Evolutionary conservation across 2,797 vertebrate genomes (phyloP).

Genomic region (Oryzias sinensis): DNA sequence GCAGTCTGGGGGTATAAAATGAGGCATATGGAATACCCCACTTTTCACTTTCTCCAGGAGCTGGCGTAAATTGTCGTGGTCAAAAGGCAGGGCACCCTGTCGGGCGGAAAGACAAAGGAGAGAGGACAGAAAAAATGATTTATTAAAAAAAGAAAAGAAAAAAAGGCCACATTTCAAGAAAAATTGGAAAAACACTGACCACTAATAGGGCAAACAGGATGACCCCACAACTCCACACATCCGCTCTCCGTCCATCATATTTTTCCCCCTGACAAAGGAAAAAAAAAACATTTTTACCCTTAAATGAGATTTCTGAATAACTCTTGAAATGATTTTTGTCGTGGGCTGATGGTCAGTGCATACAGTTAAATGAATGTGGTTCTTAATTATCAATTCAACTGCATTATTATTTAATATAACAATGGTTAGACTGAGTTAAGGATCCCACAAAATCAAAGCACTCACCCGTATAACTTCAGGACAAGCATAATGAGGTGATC

Average conservation of each 20-base stretch:
- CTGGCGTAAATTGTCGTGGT: slow-evolving; percentile 92
- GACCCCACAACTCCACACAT: slow-evolving; percentile 94
- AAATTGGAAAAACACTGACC: slow-evolving; percentile 71
- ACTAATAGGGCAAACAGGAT: slow-evolving; percentile 93
- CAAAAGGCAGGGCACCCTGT: slow-evolving; percentile 90
- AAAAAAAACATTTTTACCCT: slow-evolving; percentile 12
- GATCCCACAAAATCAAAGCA: not conserved
- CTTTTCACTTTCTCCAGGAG: slow-evolving; percentile 94
- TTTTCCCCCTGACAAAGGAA: slow-evolving; percentile 84
- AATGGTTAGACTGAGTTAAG: slow-evolving; percentile 8
- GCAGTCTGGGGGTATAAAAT: slow-evolving; percentile 92
- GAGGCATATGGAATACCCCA: slow-evolving; percentile 93
- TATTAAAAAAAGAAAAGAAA: not conserved
- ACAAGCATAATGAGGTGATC: slow-evolving; percentile 97
- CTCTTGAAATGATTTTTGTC: slow-evolving; percentile 1
- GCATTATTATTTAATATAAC: slow-evolving; percentile 11
- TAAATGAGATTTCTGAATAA: not conserved
- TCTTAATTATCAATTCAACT: slow-evolving; percentile 9
- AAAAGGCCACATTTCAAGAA: not conserved
- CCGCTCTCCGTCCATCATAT: slow-evolving; percentile 89
- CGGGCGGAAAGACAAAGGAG: not conserved
- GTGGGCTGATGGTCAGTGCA: slow-evolving; percentile 2
- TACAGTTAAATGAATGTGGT: slow-evolving; percentile 7
- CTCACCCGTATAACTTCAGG: slow-evolving; percentile 98
- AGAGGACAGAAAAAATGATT: slow-evolving; percentile 1